A percentile compares a stretch with the other conserved stretches of the same genome.
phyloP scores from a whole-genome alignment of 2,888 invertebrate species.

The Osmoderma eremita region DNA sequence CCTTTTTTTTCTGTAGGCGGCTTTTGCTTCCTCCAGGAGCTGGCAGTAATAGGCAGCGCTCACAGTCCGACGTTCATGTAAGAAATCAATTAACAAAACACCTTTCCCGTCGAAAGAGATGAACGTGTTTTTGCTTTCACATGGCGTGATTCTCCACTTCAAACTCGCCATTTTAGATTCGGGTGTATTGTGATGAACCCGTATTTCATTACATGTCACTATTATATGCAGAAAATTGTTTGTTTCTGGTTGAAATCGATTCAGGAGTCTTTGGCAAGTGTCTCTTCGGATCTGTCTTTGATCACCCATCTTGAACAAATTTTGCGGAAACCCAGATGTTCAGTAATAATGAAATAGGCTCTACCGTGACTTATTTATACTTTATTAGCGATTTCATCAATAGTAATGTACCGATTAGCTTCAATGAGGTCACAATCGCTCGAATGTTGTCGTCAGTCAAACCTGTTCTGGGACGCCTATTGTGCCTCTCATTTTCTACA shows the following conservation, averaged over 20 bases:
- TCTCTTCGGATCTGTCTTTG: background rate
- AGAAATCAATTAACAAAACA: too few species aligned
- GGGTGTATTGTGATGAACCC: slow-evolving; percentile 1
- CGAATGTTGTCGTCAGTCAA: too few species aligned
- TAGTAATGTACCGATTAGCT: too few species aligned
- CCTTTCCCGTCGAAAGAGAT: background rate
- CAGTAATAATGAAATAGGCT: background rate
- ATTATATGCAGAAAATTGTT: slow-evolving; percentile 4
- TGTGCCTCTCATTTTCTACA: too few species aligned
- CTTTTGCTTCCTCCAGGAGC: too few species aligned
- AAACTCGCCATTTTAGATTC: background rate
- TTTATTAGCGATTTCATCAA: too few species aligned
- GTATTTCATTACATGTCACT: background rate
- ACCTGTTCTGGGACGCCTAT: too few species aligned
- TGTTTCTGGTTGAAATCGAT: slow-evolving; percentile 1
- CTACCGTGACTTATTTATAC: too few species aligned
- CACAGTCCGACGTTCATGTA: too few species aligned
- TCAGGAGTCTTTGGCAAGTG: slow-evolving; percentile 4
- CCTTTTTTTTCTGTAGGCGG: too few species aligned
- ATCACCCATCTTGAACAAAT: background rate
- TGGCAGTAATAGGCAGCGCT: too few species aligned
- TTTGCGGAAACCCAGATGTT: background rate
- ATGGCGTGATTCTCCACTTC: background rate
- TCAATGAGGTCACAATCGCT: too few species aligned
- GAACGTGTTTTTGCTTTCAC: background rate